Evolutionary conservation across 2,888 invertebrate species (phyloP).

Genomic region (Alloscopus bannaensis): DNA sequence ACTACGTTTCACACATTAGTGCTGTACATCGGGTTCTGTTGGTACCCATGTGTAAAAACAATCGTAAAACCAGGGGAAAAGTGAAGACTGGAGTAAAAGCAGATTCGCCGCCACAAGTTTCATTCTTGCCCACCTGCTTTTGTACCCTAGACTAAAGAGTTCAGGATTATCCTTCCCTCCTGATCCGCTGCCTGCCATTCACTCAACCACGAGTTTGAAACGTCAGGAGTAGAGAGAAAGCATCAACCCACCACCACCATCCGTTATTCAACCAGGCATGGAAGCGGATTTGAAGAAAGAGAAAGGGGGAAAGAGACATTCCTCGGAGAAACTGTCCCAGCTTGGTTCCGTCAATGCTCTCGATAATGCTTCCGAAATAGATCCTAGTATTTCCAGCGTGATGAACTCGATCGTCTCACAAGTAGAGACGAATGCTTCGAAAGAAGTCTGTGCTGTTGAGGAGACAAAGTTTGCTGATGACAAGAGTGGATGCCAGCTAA

Average conservation of each 20-base stretch:
- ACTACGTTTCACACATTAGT: no score
- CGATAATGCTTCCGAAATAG: conserved; percentile 1
- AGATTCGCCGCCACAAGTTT: no score
- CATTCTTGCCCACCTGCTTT: no score
- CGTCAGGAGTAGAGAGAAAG: conserved; percentile 2
- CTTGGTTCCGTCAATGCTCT: conserved; percentile 3
- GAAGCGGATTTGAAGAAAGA: conserved; percentile 21
- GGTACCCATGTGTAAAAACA: no score
- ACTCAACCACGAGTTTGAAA: no score
- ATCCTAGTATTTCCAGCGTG: conserved; percentile 48
- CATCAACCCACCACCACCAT: no score
- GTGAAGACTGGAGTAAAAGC: no score
- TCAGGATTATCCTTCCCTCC: no score
- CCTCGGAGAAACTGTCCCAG: neutral
- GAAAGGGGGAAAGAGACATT: conserved; percentile 10
- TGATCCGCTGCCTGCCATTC: no score
- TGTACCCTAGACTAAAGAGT: no score
- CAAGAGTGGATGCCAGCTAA: conserved; percentile 42
- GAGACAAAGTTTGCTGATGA: conserved; percentile 46
- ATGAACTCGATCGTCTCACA: conserved; percentile 53
- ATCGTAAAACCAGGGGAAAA: no score
- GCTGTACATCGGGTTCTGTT: no score
- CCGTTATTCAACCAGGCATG: conserved; percentile 32
- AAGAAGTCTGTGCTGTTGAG: conserved; percentile 32
- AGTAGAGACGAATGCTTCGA: conserved; percentile 29